Conservation (phyloP, 2,113 vertebrate species). For the Chlamydotis undulata region DNA sequence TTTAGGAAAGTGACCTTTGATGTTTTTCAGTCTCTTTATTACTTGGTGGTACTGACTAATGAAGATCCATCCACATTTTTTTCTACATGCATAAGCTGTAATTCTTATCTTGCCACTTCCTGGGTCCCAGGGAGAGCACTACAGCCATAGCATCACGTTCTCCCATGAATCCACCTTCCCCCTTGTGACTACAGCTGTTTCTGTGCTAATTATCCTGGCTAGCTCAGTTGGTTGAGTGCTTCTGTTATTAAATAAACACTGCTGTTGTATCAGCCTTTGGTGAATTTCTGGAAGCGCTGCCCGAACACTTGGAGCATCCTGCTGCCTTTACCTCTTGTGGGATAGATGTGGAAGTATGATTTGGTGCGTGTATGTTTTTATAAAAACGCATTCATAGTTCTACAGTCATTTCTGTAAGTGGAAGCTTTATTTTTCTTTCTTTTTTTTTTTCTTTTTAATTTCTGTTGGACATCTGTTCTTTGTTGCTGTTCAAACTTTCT, state of each 20-base stretch:
- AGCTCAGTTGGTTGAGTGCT: not conserved
- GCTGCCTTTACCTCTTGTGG: not conserved
- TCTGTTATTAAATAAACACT: constrained; percentile 26
- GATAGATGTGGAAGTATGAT: not conserved
- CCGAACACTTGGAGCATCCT: not conserved
- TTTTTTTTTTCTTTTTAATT: not conserved
- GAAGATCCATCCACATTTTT: not conserved
- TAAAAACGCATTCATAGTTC: not conserved
- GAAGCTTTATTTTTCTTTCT: not conserved
- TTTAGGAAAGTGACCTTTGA: not conserved
- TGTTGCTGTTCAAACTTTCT: not conserved
- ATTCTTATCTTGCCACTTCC: not conserved
- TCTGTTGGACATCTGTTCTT: not conserved
- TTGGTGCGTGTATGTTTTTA: not conserved
- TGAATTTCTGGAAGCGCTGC: not conserved
- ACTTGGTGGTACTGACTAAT: not conserved
- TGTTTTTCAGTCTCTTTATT: not conserved
- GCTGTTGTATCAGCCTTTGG: not conserved
- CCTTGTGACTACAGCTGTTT: constrained; percentile 31
- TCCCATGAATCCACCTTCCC: not conserved
- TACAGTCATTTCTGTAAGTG: not conserved
- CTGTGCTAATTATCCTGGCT: constrained; percentile 3
- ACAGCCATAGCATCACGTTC: not conserved
- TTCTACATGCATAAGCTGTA: not conserved
- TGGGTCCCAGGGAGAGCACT: not conserved